A percentile compares a stretch with the other conserved stretches of the same genome.
Evolutionary conservation across 2,113 vertebrate genomes (phyloP).

Genomic region (Perognathus longimembris): DNA sequence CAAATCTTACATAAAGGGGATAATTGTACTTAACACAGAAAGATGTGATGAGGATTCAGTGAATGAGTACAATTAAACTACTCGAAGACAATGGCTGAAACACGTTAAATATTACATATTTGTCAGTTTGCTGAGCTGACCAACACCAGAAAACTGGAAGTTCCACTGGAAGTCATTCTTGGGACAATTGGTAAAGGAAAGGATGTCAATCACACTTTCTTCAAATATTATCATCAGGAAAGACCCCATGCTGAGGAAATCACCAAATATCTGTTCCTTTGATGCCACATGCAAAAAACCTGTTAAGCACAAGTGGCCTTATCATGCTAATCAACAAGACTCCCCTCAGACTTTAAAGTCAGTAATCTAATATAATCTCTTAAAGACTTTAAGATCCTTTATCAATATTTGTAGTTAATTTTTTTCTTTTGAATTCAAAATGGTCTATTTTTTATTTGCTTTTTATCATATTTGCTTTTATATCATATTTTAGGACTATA

Average conservation of each 20-base stretch:
- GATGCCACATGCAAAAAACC: constrained; percentile 38
- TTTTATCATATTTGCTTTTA: constrained; percentile 45
- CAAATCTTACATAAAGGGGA: neutral
- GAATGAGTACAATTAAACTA: neutral
- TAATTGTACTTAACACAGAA: neutral
- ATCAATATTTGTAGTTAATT: constrained; percentile 15
- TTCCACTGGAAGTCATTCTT: constrained; percentile 33
- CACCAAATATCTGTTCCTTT: constrained; percentile 60
- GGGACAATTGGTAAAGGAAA: constrained; percentile 44
- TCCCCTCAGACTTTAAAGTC: neutral
- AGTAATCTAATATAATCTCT: constrained; percentile 20
- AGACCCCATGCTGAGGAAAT: constrained; percentile 48
- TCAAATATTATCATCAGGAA: constrained; percentile 56
- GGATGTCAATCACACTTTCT: constrained; percentile 52
- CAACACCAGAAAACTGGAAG: constrained; percentile 35
- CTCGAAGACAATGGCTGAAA: constrained; percentile 28
- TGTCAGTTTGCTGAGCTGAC: neutral
- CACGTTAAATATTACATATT: constrained; percentile 14
- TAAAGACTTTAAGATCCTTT: constrained; percentile 21
- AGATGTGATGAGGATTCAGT: neutral
- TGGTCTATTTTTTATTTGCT: neutral
- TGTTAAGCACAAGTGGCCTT: neutral
- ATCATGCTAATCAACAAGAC: constrained; percentile 12
- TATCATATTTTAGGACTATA: constrained; percentile 27
- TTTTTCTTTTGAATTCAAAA: constrained; percentile 40